phyloP scores from a whole-genome alignment of 2,113 vertebrate species.

The Toxotes jaculatrix region DNA sequence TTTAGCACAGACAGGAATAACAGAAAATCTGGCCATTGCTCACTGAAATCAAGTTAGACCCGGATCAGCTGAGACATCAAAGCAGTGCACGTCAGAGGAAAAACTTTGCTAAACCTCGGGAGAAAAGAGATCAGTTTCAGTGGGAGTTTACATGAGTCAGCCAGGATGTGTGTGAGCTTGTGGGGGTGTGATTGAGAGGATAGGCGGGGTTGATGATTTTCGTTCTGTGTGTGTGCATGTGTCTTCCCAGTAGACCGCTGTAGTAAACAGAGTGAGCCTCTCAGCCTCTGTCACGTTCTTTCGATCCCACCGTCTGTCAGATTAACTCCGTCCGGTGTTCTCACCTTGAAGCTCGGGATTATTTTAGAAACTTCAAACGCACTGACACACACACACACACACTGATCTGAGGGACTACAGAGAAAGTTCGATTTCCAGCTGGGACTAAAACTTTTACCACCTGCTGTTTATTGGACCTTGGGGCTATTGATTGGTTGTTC shows the following conservation, averaged over 20 bases:
- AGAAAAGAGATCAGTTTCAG: conserved; percentile 25
- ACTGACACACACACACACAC: conserved; percentile 9
- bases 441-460: conserved; percentile 44
- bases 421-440: neutral
- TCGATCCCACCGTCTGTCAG: conserved; percentile 40
- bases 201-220: conserved; percentile 55
- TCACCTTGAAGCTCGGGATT: conserved; percentile 24
- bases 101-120: conserved; percentile 9
- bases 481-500: conserved; percentile 51
- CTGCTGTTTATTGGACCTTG: conserved; percentile 52
- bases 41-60: neutral
- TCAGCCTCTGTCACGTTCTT: conserved; percentile 34
- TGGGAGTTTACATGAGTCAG: conserved; percentile 70
- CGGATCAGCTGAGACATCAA: conserved; percentile 9
- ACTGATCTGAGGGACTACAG: conserved; percentile 25
- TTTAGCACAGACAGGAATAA: neutral
- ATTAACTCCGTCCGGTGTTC: conserved; percentile 25
- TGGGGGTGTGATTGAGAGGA: conserved; percentile 54
- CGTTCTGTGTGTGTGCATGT: conserved; percentile 8
- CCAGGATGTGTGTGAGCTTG: conserved; percentile 62
- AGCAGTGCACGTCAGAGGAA: neutral
- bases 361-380: conserved; percentile 26
- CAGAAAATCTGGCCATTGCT: neutral
- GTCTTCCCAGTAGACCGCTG: conserved; percentile 40
- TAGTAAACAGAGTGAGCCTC: conserved; percentile 64